phyloP scores from a whole-genome alignment of 1,140 invertebrate species.

The Apis mellifera region DNA sequence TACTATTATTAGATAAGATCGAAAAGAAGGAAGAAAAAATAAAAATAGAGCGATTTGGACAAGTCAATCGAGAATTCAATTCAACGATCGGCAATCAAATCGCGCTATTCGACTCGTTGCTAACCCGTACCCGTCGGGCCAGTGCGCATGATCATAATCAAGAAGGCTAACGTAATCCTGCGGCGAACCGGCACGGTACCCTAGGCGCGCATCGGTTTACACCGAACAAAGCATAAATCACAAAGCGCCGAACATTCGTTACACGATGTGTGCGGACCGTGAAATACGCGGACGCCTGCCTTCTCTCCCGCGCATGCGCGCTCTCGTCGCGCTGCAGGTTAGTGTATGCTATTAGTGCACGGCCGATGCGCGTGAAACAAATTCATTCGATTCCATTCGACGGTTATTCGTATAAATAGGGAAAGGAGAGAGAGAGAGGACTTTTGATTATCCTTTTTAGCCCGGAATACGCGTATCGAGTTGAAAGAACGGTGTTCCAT shows the following conservation, averaged over 20 bases:
- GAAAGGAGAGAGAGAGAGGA: no score
- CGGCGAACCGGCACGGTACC: constrained; percentile 1
- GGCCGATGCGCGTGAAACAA: not conserved
- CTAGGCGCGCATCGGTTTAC: constrained; percentile 39
- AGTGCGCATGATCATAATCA: constrained; percentile 52
- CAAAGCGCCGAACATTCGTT: constrained; percentile 79
- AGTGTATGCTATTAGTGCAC: not conserved
- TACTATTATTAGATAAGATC: not conserved
- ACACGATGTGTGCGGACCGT: constrained; percentile 74
- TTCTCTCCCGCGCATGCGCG: constrained; percentile 23
- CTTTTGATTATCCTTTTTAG: no score
- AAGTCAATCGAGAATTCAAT: not conserved
- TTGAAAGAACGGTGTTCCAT: no score
- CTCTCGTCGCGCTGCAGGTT: not conserved
- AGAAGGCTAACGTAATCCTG: constrained; percentile 58
- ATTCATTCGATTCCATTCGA: no score
- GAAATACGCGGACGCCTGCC: constrained; percentile 71
- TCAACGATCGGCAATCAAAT: not conserved
- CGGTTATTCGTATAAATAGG: no score
- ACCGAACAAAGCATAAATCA: constrained; percentile 79
- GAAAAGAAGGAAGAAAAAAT: no score
- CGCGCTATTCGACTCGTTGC: not conserved
- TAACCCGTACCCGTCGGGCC: not conserved
- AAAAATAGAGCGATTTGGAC: not conserved
- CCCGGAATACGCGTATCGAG: no score